A percentile compares a stretch with the other conserved stretches of the same genome.
phyloP scores from a whole-genome alignment of 1,140 invertebrate genomes.

The Zaprionus nigranus region DNA sequence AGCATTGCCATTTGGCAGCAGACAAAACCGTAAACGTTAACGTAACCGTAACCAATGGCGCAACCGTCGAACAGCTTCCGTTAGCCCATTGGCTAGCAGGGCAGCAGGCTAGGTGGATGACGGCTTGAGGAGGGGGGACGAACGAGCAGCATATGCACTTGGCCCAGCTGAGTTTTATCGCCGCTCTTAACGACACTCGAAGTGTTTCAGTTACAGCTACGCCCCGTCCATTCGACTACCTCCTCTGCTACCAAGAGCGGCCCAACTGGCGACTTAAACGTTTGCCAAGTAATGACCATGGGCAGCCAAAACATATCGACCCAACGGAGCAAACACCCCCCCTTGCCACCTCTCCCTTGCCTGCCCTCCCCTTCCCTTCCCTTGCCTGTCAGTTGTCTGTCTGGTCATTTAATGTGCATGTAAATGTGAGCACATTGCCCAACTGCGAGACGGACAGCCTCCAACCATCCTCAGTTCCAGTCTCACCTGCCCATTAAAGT shows the following conservation, averaged over 20 bases:
- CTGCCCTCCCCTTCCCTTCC: neutral
- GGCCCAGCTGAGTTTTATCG: conserved; percentile 74
- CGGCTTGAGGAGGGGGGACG: neutral
- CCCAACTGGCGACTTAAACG: conserved; percentile 48
- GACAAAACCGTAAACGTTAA: conserved; percentile 61
- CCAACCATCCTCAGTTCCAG: neutral
- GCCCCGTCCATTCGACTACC: neutral
- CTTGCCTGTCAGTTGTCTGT: conserved; percentile 31
- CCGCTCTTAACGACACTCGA: conserved; percentile 76
- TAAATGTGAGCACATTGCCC: conserved; percentile 65
- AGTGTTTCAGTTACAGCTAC: conserved; percentile 60
- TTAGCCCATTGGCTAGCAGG: conserved; percentile 43
- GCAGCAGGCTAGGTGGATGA: neutral
- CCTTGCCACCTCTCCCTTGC: too few species aligned
- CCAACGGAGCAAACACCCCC: neutral
- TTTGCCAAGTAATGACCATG: conserved; percentile 69
- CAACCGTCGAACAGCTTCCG: conserved; percentile 33
- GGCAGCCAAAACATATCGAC: conserved; percentile 53
- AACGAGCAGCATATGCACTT: conserved; percentile 9
- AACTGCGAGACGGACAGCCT: conserved; percentile 12
- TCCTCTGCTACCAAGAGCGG: too few species aligned
- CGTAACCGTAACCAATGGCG: conserved; percentile 46
- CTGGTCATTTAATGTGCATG: conserved; percentile 74
- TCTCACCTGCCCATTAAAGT: conserved; percentile 63
- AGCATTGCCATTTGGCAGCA: conserved; percentile 52